Percentiles rank a stretch among this genome's conserved stretches.
These are phyloP conservation scores for Tangara arthus DNA, from an alignment of 2,797 vertebrate genomes.

Conservation along the genomic window DNA sequence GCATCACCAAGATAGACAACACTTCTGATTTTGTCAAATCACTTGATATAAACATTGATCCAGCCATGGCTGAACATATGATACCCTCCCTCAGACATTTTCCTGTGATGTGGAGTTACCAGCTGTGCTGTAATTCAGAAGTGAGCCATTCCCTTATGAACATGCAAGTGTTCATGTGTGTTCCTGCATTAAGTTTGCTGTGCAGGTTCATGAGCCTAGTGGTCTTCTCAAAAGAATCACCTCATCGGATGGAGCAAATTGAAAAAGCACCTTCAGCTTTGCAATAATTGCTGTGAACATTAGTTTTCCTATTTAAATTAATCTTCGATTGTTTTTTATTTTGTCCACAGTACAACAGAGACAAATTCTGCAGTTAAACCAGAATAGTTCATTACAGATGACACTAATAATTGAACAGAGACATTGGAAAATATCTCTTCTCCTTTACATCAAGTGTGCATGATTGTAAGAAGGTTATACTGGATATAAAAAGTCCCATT, in stretches of 20 bases:
- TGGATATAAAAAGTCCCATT: neutral
- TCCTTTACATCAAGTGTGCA: neutral
- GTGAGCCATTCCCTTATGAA: neutral
- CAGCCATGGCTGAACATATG: conserved; percentile 24
- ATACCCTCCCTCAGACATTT: neutral
- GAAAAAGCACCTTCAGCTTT: conserved; percentile 60
- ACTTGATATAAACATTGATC: conserved; percentile 56
- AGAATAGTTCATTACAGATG: conserved; percentile 65
- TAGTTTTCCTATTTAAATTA: conserved; percentile 66
- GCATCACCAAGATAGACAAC: neutral
- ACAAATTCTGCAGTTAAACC: conserved; percentile 60
- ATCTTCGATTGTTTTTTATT: conserved; percentile 58
- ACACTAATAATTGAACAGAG: conserved; percentile 53
- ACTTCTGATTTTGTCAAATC: conserved; percentile 40
- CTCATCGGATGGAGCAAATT: conserved; percentile 63
- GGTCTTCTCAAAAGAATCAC: conserved; percentile 68
- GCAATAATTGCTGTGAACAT: conserved; percentile 33
- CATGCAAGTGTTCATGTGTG: conserved; percentile 38
- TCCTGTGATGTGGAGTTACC: conserved; percentile 55
- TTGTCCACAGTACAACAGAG: conserved; percentile 62
- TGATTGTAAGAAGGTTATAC: neutral
- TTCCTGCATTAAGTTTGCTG: conserved; percentile 41
- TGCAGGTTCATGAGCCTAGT: conserved; percentile 57
- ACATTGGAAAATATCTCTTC: conserved; percentile 32
- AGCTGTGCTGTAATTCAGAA: conserved; percentile 64